Conservation (phyloP, 1,140 invertebrate genomes). For the Contarinia nasturtii region DNA sequence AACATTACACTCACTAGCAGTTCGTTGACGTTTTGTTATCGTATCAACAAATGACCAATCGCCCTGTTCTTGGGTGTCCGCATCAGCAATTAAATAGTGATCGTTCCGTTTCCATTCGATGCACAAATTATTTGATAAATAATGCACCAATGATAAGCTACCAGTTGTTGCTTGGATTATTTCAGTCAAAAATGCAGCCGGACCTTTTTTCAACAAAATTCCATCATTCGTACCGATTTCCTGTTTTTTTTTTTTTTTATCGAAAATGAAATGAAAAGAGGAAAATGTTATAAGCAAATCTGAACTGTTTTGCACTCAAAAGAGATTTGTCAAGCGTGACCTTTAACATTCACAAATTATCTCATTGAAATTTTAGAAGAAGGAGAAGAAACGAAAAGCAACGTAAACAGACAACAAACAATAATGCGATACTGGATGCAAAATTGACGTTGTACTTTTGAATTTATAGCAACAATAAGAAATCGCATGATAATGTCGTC, state of each 20-base stretch:
- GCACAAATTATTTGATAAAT: conserved; percentile 28
- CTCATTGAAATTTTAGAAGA: too few species aligned
- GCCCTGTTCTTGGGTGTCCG: conserved; percentile 48
- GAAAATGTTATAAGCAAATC: too few species aligned
- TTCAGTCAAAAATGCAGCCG: conserved; percentile 30
- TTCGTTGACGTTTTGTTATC: conserved; percentile 32
- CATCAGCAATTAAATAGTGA: conserved; percentile 46
- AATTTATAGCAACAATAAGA: too few species aligned
- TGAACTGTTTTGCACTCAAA: too few species aligned
- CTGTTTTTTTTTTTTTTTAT: too few species aligned
- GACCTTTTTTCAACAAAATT: conserved; percentile 33
- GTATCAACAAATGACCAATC: conserved; percentile 67
- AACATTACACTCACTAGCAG: conserved; percentile 26
- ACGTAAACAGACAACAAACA: too few species aligned
- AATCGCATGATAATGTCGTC: too few species aligned
- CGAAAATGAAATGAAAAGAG: not conserved
- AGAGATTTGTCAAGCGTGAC: too few species aligned
- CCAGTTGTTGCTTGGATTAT: conserved; percentile 32
- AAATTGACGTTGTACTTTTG: too few species aligned
- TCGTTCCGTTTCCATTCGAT: conserved; percentile 67
- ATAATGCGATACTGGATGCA: too few species aligned
- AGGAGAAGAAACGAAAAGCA: too few species aligned
- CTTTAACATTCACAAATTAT: too few species aligned
- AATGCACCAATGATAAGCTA: conserved; percentile 33
- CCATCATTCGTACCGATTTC: conserved; percentile 41